Base-by-base conservation (phyloP, 2,888 invertebrate species). In the Netelia fuscicornis region DNA sequence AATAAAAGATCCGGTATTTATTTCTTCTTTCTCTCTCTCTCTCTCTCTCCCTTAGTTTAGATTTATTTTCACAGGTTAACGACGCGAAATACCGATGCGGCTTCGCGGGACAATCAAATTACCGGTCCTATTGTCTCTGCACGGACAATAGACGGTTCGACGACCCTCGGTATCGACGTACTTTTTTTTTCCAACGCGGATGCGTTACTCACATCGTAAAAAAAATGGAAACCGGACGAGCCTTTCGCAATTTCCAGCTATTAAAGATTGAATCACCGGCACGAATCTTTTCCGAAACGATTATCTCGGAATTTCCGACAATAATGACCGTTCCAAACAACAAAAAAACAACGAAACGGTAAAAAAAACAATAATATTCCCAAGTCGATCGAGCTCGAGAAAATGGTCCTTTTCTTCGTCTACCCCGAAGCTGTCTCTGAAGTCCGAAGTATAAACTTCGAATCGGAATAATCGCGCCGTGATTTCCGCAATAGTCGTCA, bases 251-350 rank as follows among this genome's bases (percentile, higher is more conserved):
- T 62, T 83, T 79, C 62, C 72, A 71, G 42, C 25, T 42, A 74
- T 25, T 30, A 20, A 70, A 48, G 44, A 75, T 70, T 11, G 44
- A 74, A 37, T 67, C 17, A 58, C 52, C 13, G 44, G 44, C 13
- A 77, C 20, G 56, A 67, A 13, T 68, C 78, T 72, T 67, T 30
- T 5, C 8, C 58, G 78, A 56, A 74, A 13, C 20, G n/a, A 74
- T 64, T 64, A 60, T 77, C 2, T 65, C 84, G 84, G 76, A 84
- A 77, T 81, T 84, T 77, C 68, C 81, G 8, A 25, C 25, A 17
- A 54, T 74, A 77, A 67, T 52, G 17, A 70, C 11, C 20, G 70
- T 17, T 17, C 17, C 17, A 17, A n/a, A 0, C 20, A 52, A 20
- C 17, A 17, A 67, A 74, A 74, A 74, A 58, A 17, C 30, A 2